phyloP scores from a whole-genome alignment of 2,113 vertebrate species.

The Sakesphorus luctuosus region DNA sequence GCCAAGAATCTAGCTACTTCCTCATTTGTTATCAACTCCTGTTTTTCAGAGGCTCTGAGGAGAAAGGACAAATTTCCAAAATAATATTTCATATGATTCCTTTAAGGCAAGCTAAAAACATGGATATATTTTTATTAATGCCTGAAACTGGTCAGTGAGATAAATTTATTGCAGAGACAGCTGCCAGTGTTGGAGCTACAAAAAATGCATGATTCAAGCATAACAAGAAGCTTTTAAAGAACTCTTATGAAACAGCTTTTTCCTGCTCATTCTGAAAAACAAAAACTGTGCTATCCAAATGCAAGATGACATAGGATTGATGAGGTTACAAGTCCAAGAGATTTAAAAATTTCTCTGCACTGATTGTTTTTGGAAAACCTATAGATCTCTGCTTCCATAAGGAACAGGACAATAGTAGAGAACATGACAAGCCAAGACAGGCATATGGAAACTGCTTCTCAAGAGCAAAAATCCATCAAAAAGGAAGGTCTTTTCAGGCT shows the following conservation, averaged over 20 bases:
- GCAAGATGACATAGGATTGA: background rate
- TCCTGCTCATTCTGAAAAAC: background rate
- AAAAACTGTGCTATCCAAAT: background rate
- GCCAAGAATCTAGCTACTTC: slow-evolving; percentile 20
- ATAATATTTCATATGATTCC: background rate
- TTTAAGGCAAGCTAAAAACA: slow-evolving; percentile 7
- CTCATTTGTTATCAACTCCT: background rate
- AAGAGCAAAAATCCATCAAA: background rate
- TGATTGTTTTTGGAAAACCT: background rate
- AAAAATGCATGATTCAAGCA: background rate
- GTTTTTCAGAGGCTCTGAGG: background rate
- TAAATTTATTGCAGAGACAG: slow-evolving; percentile 7
- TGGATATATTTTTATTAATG: background rate
- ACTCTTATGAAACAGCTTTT: slow-evolving; percentile 16
- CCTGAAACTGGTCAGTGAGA: background rate
- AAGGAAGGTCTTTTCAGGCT: background rate
- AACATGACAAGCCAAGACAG: background rate
- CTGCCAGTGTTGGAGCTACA: background rate
- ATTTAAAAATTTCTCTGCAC: background rate
- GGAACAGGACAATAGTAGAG: background rate
- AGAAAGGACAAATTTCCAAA: background rate
- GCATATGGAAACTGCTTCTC: background rate
- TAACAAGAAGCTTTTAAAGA: background rate
- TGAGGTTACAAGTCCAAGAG: background rate
- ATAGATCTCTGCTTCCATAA: background rate